These are phyloP conservation scores for Sapayoa aenigma DNA, from an alignment of 2,113 vertebrate species.

Conservation along the genomic window DNA sequence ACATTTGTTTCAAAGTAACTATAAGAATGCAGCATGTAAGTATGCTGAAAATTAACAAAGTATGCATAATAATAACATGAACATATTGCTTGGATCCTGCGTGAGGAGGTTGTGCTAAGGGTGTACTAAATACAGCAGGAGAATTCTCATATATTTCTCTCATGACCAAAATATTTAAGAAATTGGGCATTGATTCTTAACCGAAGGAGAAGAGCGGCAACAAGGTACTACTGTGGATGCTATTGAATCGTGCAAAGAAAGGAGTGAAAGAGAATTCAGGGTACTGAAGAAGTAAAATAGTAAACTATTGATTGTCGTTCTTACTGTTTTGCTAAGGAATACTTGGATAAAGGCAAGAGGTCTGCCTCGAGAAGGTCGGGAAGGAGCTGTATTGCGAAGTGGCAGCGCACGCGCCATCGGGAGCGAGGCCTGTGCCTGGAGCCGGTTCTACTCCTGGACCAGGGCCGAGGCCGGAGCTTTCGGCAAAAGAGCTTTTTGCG, in stretches of 20 bases:
- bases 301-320: not conserved
- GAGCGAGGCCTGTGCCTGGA: not conserved
- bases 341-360: not conserved
- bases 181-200: not conserved
- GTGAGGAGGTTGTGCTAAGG: not conserved
- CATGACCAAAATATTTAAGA: not conserved
- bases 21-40: not conserved
- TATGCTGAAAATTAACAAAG: not conserved
- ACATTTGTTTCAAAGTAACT: not conserved
- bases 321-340: not conserved
- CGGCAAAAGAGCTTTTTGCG: not conserved
- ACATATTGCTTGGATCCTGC: not conserved
- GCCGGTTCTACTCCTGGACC: no score
- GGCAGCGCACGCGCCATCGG: not conserved
- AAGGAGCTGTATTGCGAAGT: not conserved
- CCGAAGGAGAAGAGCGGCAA: not conserved
- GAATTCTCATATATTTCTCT: not conserved
- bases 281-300: not conserved
- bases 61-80: not conserved
- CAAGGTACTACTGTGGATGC: not conserved
- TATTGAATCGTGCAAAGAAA: not conserved
- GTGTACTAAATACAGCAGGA: not conserved
- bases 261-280: not conserved
- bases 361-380: not conserved
- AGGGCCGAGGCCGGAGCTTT: no score